phyloP scores from a whole-genome alignment of 2,113 vertebrate species.

The Brienomyrus longianalis region DNA sequence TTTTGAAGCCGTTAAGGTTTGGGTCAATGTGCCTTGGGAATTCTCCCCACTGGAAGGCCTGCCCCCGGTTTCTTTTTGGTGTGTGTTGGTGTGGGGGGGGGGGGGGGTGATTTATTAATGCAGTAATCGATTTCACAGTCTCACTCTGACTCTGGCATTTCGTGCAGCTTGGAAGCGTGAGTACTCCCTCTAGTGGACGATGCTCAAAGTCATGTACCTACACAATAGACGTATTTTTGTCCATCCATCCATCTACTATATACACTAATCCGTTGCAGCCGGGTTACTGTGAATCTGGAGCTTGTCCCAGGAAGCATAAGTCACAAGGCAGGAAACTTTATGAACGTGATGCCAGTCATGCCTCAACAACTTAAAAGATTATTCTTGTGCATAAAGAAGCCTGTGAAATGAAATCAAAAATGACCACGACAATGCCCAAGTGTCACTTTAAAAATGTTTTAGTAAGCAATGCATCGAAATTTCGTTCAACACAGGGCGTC shows the following conservation, averaged over 20 bases:
- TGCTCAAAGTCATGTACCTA: background rate
- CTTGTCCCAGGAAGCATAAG: background rate
- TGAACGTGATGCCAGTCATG: background rate
- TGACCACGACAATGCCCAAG: background rate
- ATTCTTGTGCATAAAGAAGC: background rate
- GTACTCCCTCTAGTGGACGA: slow-evolving; percentile 37
- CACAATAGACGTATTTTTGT: background rate
- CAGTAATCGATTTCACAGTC: slow-evolving; percentile 36
- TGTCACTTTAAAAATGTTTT: background rate
- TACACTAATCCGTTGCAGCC: background rate
- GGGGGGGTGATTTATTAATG: slow-evolving; percentile 46
- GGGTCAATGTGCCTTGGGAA: no score
- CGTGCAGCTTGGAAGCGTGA: slow-evolving; percentile 13
- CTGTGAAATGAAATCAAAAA: background rate
- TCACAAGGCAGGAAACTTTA: background rate
- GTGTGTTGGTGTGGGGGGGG: background rate
- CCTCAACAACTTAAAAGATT: background rate
- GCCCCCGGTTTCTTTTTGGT: background rate
- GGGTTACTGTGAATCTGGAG: background rate
- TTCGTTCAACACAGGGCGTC: background rate
- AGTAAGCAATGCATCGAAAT: background rate
- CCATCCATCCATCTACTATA: background rate
- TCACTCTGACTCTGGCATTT: slow-evolving; percentile 11
- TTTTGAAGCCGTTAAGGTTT: no score
- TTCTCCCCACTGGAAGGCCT: background rate